These are phyloP conservation scores for Phyto melanocephala DNA, from an alignment of 2,888 invertebrate species.

Conservation along the genomic window DNA sequence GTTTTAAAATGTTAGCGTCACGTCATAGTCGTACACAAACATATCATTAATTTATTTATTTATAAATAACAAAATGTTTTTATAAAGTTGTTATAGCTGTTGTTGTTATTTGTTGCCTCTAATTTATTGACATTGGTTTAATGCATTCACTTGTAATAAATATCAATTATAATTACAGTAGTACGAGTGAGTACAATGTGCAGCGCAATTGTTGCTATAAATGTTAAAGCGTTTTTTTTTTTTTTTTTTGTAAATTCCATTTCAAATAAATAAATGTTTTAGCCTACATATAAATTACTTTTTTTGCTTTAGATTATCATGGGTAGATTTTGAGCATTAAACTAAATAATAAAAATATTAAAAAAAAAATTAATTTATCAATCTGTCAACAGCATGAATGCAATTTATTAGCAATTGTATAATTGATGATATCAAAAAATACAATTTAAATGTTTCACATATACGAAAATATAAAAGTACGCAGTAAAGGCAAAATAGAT, in stretches of 20 bases:
- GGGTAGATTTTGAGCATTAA: not conserved
- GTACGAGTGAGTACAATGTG: not conserved
- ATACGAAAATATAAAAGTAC: too few species aligned
- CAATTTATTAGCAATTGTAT: conserved; percentile 15
- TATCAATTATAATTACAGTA: conserved; percentile 59
- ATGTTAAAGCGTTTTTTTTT: conserved; percentile 7
- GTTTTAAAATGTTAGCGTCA: conserved; percentile 15
- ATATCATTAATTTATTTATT: conserved; percentile 48
- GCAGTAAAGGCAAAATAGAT: too few species aligned
- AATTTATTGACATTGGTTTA: conserved; percentile 59
- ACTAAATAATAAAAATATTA: not conserved
- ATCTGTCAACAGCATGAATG: conserved; percentile 24
- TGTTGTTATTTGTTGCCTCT: conserved; percentile 26
- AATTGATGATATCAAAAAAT: not conserved
- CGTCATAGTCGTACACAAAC: conserved; percentile 32
- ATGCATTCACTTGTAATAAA: conserved; percentile 62
- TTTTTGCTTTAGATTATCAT: not conserved
- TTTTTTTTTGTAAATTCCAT: conserved; percentile 1
- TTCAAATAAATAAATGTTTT: conserved; percentile 40
- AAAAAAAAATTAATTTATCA: conserved; percentile 15
- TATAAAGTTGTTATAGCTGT: conserved; percentile 27
- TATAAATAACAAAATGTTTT: conserved; percentile 41
- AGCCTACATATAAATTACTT: conserved; percentile 26
- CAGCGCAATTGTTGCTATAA: conserved; percentile 14
- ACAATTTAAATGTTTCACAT: too few species aligned